Base-by-base conservation (phyloP, 2,888 invertebrate species). In the Ormyrus nitidulus region DNA sequence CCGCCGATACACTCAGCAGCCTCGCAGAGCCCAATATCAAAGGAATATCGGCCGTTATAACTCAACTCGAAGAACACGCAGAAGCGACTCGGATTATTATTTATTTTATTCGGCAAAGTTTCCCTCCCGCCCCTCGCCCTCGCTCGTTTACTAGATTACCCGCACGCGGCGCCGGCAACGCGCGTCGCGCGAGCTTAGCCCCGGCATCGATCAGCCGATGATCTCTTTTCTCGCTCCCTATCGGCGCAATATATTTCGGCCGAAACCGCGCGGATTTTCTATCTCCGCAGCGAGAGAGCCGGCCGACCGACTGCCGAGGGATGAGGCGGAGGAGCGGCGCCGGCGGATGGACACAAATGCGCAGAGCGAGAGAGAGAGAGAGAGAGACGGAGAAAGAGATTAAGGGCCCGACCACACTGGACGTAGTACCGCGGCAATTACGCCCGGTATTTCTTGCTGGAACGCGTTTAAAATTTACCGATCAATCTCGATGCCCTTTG, bases 171-270 rank as follows among this genome's bases (percentile, higher is more conserved):
- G 48, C 56, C 54, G 54, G 7, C 73, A 65, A 76, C 68, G 59
- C 68, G 68, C 61, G 76, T 76, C 68, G 59, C 76, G 58, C 13
- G 51, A 48, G 75, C 68, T 51, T 34, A 68, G 56, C 75, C 54
- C 19, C 46, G 46, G 62, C 69, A 79, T 71, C 77, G 69, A 77
- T 73, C 76, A 70, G 64, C 48, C 68, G 19, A 46, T 46, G 62
- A 56, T 56, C 46, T 51, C 34, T 19, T 53, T 34, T 68, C 19
- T 46, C 54, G 13, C 13, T 13, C 65, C 48, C 82, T 66, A 78
- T 62, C 69, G 81, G 70, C 81, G 81, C 84, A 74, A 84, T 84
- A 84, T 84, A 84, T 84, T 82, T 77, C 83, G 83, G 9, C 85
- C 84, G 80, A 77, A 69, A 75, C 74, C 79, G 62, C 77, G 79